Evolutionary conservation across 2,888 invertebrate species (phyloP), one percentile per base, ranked within the genome.

Genomic region (Notocelia uddmanniana): DNA sequence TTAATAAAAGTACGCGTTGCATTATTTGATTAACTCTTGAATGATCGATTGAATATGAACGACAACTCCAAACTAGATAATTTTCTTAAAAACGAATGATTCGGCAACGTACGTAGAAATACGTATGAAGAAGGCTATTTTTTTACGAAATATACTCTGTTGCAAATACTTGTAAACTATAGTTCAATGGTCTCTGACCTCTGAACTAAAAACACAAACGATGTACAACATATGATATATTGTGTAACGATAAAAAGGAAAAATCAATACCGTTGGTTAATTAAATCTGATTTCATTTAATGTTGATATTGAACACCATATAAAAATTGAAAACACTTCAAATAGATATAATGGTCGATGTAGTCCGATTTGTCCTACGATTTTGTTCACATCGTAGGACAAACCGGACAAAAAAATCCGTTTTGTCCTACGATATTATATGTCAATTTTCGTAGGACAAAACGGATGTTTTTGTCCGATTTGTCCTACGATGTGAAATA

Each of bases 91-190:
- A 10, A 37, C 52, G 10, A 63, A 31, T 13, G 8, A 34, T 48
- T 48, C 34, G 15, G 31, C 31, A 63, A 62, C 48, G 18, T 45
- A 50, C 31, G 18, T 18, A 26, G 48, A 19, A 63, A 48, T 50
- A 50, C 19, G 50, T 50, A 34, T 52, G 15, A 63, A 52, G 21
- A 19, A 18, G 15, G 19, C 13, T 63, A 62, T 23, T 52, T 31
- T 5, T 31, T 37, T 64, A n/a, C 21, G 21, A 11, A 52, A 15
- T 52, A 64, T 52, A 64, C 34, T 64, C 54, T 37, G 52, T 52
- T 64, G 37, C 21, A 64, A 52, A 64, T 37, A 15, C 31, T 1
- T 63, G 31, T 10, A 26, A 11, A 60, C 5, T 59, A 41, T 45
- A 45, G 10, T 10, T 15, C 23, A 19, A 23, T 15, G 13, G 41